Conservation (phyloP, 2,113 vertebrate genomes). For the Chaetops frenatus region DNA sequence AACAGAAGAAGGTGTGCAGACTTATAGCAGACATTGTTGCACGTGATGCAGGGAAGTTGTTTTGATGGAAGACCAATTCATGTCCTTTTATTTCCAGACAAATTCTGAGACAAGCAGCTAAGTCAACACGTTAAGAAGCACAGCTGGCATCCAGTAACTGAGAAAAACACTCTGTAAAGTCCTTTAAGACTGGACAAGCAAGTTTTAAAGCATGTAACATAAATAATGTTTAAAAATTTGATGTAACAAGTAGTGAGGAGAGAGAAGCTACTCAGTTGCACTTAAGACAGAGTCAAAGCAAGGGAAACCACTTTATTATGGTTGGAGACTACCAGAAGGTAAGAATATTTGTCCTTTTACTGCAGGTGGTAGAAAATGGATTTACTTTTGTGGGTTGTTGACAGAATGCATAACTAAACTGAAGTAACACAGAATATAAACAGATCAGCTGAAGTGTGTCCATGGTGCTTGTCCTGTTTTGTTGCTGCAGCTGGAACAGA, state of each 20-base stretch:
- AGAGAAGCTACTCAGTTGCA: not conserved
- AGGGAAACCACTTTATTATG: not conserved
- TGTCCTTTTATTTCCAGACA: not conserved
- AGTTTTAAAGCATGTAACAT: not conserved
- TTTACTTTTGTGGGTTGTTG: not conserved
- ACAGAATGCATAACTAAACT: not conserved
- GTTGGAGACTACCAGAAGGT: not conserved
- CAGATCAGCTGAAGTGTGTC: not conserved
- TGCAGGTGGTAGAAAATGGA: not conserved
- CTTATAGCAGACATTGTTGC: not conserved
- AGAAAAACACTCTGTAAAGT: not conserved
- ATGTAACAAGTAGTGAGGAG: not conserved
- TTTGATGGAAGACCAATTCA: not conserved
- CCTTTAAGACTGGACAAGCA: not conserved
- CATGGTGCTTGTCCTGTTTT: not conserved
- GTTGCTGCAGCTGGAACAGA: slow-evolving; percentile 20
- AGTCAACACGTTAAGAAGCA: not conserved
- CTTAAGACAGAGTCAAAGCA: not conserved
- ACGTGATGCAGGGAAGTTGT: not conserved
- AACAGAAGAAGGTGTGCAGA: not conserved
- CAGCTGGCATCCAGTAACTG: not conserved
- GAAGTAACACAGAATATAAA: not conserved
- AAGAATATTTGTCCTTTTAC: not conserved
- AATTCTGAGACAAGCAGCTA: not conserved
- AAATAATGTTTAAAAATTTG: not conserved